Conservation (phyloP, 2,888 invertebrate species). For the Torymus tubicola region DNA sequence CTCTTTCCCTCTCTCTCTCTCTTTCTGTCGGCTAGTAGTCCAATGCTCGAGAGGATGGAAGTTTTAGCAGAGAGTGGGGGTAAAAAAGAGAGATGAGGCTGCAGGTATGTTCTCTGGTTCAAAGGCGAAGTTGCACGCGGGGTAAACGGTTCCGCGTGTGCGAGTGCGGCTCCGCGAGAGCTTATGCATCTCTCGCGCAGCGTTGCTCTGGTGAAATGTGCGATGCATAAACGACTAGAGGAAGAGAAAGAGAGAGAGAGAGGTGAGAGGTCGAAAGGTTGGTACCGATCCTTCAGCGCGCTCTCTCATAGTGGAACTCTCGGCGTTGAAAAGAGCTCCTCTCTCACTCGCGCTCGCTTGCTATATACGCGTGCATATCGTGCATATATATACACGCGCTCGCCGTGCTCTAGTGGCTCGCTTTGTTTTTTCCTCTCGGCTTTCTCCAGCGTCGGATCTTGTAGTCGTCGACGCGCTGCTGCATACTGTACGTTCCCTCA, state of each 20-base stretch:
- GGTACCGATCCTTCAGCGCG: not conserved
- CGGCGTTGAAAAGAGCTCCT: slow-evolving; percentile 31
- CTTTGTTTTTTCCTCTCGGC: slow-evolving; percentile 6
- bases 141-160: slow-evolving; percentile 21
- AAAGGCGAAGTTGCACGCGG: slow-evolving; percentile 36
- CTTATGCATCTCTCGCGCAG: too few relatives aligned
- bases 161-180: not conserved
- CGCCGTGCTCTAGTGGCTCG: not conserved
- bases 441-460: not conserved
- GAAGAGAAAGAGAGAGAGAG: not conserved
- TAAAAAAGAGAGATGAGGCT: slow-evolving; percentile 3
- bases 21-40: too few relatives aligned
- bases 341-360: not conserved
- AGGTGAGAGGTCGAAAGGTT: slow-evolving; percentile 26
- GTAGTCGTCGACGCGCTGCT: not conserved
- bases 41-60: not conserved
- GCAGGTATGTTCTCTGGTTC: slow-evolving; percentile 9
- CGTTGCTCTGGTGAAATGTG: too few relatives aligned
- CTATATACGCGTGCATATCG: not conserved
- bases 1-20: too few relatives aligned
- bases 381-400: slow-evolving; percentile 14
- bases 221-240: too few relatives aligned
- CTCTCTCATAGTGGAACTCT: slow-evolving; percentile 1
- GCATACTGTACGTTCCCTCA: not conserved
- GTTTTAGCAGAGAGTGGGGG: slow-evolving; percentile 15